Evolutionary conservation across 2,888 invertebrate species (phyloP).

Genomic region (Brachyopa scutellaris): DNA sequence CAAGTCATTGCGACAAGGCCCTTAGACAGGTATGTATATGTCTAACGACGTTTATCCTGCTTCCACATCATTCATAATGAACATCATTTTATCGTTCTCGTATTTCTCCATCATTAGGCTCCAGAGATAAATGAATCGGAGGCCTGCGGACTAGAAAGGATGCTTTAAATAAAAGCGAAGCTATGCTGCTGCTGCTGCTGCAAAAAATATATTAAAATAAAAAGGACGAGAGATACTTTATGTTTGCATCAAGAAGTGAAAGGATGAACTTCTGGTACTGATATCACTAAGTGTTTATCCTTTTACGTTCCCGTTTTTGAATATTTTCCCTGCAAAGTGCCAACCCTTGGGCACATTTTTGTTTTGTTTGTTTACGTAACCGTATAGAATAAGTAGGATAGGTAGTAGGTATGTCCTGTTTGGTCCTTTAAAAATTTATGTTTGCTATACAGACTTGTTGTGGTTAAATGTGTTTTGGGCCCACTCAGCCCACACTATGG

Average conservation of each 20-base stretch:
- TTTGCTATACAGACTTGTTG: conserved; percentile 44
- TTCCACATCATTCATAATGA: conserved; percentile 30
- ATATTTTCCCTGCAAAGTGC: conserved; percentile 32
- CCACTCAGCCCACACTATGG: neutral
- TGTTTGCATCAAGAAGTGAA: conserved; percentile 5
- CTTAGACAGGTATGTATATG: conserved; percentile 38
- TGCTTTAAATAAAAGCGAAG: conserved; percentile 13
- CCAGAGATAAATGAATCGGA: conserved; percentile 6
- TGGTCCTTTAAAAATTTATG: conserved; percentile 15
- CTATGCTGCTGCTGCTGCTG: no score
- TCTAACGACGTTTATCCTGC: no score
- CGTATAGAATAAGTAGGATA: neutral
- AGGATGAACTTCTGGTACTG: conserved; percentile 32
- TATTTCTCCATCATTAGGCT: conserved; percentile 59
- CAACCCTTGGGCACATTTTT: conserved; percentile 18
- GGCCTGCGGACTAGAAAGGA: conserved; percentile 14
- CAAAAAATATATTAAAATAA: neutral
- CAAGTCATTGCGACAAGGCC: conserved; percentile 2
- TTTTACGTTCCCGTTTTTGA: conserved; percentile 30
- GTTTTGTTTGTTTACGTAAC: neutral
- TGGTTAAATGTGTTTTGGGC: conserved; percentile 24
- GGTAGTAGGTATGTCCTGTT: conserved; percentile 34
- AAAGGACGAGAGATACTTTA: conserved; percentile 5
- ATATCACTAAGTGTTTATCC: conserved; percentile 56
- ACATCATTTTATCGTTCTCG: conserved; percentile 42